Conservation (phyloP, 2,113 vertebrate genomes). For the Phaethornis superciliosus region DNA sequence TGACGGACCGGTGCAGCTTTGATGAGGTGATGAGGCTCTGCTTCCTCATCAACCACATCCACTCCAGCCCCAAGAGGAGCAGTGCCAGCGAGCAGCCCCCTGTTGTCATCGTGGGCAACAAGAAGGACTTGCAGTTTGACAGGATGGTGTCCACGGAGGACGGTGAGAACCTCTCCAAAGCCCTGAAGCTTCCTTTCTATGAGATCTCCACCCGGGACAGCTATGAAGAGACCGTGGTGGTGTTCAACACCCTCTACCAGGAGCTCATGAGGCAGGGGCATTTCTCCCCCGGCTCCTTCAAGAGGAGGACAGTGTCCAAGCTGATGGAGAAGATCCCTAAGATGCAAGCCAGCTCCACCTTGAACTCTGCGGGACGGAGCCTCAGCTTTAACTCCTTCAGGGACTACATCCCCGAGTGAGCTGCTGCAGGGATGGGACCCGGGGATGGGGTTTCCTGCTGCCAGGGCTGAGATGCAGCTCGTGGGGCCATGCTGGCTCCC, state of each 20-base stretch:
- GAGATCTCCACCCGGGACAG: constrained; percentile 82
- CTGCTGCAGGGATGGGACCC: not conserved
- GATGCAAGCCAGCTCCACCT: constrained; percentile 74
- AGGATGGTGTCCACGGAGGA: constrained; percentile 80
- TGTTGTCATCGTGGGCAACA: constrained; percentile 78
- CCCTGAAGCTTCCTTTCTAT: constrained; percentile 75
- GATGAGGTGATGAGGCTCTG: constrained; percentile 82
- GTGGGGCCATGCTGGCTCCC: not conserved
- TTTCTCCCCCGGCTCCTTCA: constrained; percentile 73
- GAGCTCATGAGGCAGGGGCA: constrained; percentile 74
- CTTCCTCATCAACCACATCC: constrained; percentile 81
- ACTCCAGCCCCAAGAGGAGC: constrained; percentile 62
- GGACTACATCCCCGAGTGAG: constrained; percentile 76
- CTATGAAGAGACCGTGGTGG: constrained; percentile 75
- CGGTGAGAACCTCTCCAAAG: constrained; percentile 73
- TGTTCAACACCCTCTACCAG: constrained; percentile 75
- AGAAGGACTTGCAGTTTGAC: constrained; percentile 83
- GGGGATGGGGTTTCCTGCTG: not conserved
- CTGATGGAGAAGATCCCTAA: constrained; percentile 83
- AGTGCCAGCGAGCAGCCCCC: constrained; percentile 67
- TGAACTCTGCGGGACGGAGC: constrained; percentile 57
- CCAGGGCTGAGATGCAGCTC: not conserved
- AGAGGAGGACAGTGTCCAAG: constrained; percentile 76
- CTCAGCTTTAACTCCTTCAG: constrained; percentile 79
- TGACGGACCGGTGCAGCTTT: constrained; percentile 83